Conservation (phyloP, 2,797 vertebrate genomes). For the Ciconia nigra region DNA sequence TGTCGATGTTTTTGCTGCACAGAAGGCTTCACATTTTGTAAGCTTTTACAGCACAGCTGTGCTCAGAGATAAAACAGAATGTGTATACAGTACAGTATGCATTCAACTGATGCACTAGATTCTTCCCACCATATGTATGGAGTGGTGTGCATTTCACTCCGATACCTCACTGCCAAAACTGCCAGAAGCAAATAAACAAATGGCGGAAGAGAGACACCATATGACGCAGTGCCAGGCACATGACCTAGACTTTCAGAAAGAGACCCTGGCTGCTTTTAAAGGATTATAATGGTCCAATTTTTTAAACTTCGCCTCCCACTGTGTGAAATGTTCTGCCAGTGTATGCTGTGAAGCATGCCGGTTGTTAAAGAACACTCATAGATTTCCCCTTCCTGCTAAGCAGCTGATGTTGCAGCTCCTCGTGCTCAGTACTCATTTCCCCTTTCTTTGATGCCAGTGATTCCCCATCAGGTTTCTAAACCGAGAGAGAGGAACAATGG, state of each 20-base stretch:
- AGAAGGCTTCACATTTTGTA: slow-evolving; percentile 79
- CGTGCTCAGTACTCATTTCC: neutral
- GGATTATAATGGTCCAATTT: neutral
- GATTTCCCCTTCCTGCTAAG: neutral
- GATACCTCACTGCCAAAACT: slow-evolving; percentile 71
- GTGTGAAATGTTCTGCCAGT: neutral
- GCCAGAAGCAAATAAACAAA: slow-evolving; percentile 75
- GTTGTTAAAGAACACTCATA: neutral
- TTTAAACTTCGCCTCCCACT: neutral
- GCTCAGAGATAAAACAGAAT: slow-evolving; percentile 80
- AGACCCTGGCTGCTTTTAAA: slow-evolving; percentile 36
- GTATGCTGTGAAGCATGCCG: neutral
- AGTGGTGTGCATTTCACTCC: slow-evolving; percentile 75
- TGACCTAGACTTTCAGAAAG: slow-evolving; percentile 42
- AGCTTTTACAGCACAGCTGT: slow-evolving; percentile 80
- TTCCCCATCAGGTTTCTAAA: slow-evolving; percentile 17
- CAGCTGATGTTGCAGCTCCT: neutral
- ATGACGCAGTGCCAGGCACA: slow-evolving; percentile 40
- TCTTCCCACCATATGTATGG: slow-evolving; percentile 77
- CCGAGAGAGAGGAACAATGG: neutral
- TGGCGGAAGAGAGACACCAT: slow-evolving; percentile 53
- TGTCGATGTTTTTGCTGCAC: slow-evolving; percentile 77
- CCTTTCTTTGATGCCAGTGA: neutral
- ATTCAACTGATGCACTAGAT: slow-evolving; percentile 74
- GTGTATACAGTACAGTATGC: slow-evolving; percentile 78